These are phyloP conservation scores for Taeniopygia guttata DNA, from an alignment of 2,797 vertebrate genomes.

Conservation along the genomic window DNA sequence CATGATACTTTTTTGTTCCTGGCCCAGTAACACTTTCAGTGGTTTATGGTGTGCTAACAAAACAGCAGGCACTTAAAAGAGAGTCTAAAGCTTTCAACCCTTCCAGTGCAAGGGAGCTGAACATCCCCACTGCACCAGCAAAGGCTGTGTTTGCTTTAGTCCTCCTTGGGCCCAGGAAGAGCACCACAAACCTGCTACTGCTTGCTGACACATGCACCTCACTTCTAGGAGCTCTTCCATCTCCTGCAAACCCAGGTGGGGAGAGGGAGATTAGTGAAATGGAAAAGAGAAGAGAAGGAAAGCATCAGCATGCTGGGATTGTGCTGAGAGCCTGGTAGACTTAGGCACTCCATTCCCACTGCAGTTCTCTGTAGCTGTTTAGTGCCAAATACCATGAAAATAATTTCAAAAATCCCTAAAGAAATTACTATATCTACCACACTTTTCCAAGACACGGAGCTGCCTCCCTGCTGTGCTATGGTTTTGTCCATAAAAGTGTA, in stretches of 20 bases:
- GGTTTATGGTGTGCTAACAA: not conserved
- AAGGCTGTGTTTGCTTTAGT: not conserved
- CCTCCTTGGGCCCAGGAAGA: not conserved
- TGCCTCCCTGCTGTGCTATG: not conserved
- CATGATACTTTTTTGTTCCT: not conserved
- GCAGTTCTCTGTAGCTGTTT: not conserved
- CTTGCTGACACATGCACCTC: not conserved
- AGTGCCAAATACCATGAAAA: not conserved
- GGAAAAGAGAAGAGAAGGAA: not conserved
- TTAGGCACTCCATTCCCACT: not conserved
- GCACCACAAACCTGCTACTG: not conserved
- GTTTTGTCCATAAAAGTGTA: not conserved
- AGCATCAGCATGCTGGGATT: not conserved
- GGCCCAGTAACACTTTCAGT: not conserved
- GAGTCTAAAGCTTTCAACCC: not conserved
- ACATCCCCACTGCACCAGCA: not conserved
- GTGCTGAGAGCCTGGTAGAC: not conserved
- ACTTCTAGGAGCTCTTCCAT: not conserved
- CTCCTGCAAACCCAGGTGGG: not conserved
- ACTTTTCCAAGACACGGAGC: not conserved
- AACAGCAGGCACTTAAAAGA: not conserved
- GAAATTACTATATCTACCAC: not conserved
- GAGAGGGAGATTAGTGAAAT: not conserved
- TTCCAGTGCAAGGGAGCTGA: not conserved
- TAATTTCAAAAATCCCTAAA: not conserved